Conservation (phyloP, 2,113 vertebrate species). For the Onychostruthus taczanowskii region DNA sequence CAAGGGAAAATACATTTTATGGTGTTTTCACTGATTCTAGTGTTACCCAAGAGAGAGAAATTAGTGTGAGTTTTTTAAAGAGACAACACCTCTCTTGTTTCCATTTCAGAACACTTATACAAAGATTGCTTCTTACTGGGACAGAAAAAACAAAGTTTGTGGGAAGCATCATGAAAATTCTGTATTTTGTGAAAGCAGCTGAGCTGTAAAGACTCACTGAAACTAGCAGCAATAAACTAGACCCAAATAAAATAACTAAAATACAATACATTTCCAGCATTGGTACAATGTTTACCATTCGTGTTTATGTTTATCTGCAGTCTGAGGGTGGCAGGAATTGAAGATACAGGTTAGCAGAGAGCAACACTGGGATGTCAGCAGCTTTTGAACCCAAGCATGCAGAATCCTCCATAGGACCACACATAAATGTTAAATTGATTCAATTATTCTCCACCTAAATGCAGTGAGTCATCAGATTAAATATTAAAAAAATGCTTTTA, state of each 20-base stretch:
- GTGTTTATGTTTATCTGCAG: background rate
- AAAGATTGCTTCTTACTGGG: background rate
- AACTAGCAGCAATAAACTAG: background rate
- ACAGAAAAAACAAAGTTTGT: background rate
- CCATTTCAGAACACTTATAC: background rate
- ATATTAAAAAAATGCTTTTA: background rate
- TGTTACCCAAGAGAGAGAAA: background rate
- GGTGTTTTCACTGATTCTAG: background rate
- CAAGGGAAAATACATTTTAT: background rate
- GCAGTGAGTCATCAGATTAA: background rate
- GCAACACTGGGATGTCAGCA: background rate
- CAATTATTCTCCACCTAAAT: background rate
- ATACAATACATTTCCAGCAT: background rate
- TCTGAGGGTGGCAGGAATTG: background rate
- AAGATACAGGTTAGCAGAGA: background rate
- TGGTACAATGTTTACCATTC: background rate
- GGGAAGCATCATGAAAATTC: background rate
- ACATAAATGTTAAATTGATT: background rate
- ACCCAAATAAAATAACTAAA: background rate
- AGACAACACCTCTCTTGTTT: background rate
- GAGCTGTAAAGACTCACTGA: background rate
- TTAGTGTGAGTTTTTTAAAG: background rate
- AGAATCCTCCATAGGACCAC: background rate
- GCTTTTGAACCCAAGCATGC: background rate
- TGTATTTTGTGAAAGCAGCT: background rate